These are phyloP conservation scores for Hylaea fasciaria DNA, from an alignment of 2,888 invertebrate species.

Conservation along the genomic window DNA sequence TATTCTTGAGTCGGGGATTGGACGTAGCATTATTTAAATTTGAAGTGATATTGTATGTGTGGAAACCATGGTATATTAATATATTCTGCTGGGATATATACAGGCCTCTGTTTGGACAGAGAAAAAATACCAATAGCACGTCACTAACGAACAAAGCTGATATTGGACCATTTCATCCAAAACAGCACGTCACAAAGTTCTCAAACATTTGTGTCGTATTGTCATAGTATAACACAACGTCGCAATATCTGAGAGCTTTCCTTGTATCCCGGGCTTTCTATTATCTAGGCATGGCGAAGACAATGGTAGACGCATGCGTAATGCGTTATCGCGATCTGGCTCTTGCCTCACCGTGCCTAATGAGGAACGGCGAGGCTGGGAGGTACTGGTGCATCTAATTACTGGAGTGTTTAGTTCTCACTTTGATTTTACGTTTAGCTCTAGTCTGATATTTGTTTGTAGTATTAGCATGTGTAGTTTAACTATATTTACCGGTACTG, in stretches of 20 bases:
- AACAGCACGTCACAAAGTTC: neutral
- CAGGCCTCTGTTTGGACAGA: too few relatives aligned
- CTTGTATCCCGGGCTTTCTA: conserved; percentile 38
- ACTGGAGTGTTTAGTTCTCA: conserved; percentile 1
- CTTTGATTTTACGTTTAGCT: neutral
- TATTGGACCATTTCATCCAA: too few relatives aligned
- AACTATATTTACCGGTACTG: neutral
- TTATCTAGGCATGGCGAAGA: conserved; percentile 70
- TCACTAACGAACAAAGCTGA: too few relatives aligned
- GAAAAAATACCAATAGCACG: too few relatives aligned
- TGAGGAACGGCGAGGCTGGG: conserved; percentile 60
- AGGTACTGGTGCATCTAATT: conserved; percentile 15
- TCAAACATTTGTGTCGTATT: conserved; percentile 1
- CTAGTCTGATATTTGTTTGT: neutral
- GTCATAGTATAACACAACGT: conserved; percentile 6
- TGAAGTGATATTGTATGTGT: too few relatives aligned
- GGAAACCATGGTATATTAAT: too few relatives aligned
- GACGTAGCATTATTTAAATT: too few relatives aligned
- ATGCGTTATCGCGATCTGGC: conserved; percentile 78
- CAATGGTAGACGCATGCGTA: conserved; percentile 81
- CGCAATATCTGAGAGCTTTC: conserved; percentile 34
- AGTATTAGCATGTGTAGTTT: neutral
- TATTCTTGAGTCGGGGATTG: too few relatives aligned
- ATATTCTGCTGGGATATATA: too few relatives aligned
- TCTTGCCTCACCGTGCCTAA: conserved; percentile 81